These are phyloP conservation scores for Archaeoteleia sp. DNA, from an alignment of 2,888 invertebrate genomes.

Conservation along the genomic window DNA sequence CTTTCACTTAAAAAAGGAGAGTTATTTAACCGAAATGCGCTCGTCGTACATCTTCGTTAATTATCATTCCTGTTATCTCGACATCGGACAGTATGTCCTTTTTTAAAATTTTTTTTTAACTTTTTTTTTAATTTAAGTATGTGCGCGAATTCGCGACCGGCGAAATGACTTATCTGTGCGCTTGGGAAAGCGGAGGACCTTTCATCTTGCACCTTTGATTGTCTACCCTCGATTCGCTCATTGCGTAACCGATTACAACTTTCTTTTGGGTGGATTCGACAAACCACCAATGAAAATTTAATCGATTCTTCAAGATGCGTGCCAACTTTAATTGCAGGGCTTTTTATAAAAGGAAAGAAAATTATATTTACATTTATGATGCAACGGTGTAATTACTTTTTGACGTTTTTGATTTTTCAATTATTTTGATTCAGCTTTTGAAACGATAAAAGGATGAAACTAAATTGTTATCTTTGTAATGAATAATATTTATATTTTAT, in stretches of 20 bases:
- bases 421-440: too few species aligned
- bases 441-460: too few species aligned
- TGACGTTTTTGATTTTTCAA: too few species aligned
- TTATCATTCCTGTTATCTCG: constrained; percentile 51
- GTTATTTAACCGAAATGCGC: constrained; percentile 40
- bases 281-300: constrained; percentile 31
- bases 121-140: too few species aligned
- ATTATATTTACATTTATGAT: too few species aligned
- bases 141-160: constrained; percentile 6
- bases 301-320: constrained; percentile 29
- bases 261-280: constrained; percentile 41
- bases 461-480: too few species aligned
- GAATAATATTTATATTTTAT: too few species aligned
- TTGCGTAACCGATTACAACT: constrained; percentile 49
- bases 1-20: constrained; percentile 49
- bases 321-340: too few species aligned
- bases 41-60: constrained; percentile 58
- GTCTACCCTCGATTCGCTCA: constrained; percentile 22
- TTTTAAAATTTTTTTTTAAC: constrained; percentile 16
- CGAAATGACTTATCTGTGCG: constrained; percentile 13
- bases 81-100: constrained; percentile 46
- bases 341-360: too few species aligned
- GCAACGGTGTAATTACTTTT: too few species aligned
- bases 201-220: constrained; percentile 31
- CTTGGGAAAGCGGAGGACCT: too few species aligned